Base-by-base conservation (phyloP, 2,797 vertebrate species). In the Spinibarbus caldwelli region DNA sequence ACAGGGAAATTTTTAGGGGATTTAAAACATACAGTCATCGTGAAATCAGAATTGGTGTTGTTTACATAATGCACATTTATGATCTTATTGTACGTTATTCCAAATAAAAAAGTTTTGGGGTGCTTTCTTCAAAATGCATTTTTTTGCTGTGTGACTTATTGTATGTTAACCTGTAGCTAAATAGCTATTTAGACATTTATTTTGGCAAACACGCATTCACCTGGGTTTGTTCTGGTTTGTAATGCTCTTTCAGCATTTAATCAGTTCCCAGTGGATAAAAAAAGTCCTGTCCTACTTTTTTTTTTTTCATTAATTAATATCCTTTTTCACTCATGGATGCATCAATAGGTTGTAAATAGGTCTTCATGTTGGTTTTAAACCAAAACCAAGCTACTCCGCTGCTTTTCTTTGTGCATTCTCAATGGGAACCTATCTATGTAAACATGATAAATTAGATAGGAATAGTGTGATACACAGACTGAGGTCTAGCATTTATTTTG, bases 341-440 rank as follows among this genome's bases (percentile, higher is more conserved):
- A 10, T 38, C 23, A 54, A 15, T 23, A 36, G 19, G 11, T 54
- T 36, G 29, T 54, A 54, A 54, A 76, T 23, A 6, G 19, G 19
- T 7, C 17, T 36, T 76, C 2, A 11, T 76, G 31, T 34, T 34
- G 31, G 31, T 34, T 34, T 34, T 34, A 34, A 34, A 34, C 31
- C 31, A 34, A 34, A 34, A 34, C 31, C 31, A 34, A 34, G 31
- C 77, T 29, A 45, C 62, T 21, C 2, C 34, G 17, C 12, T 62
- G 6, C 19, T 43, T 64, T 81, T 73, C 17, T 34, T 78, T 83
- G 38, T 52, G 38, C 31, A 15, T 86, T 86, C n/a, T 43, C 47
- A 31, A 14, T 29, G 6, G 36, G 52, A 36, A 29, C 26, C 19
- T 43, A 23, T 72, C 15, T 21, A 17, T 72, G 80, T 64, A 47